Conservation (phyloP, 1,140 invertebrate species). For the Homalodisca vitripennis region DNA sequence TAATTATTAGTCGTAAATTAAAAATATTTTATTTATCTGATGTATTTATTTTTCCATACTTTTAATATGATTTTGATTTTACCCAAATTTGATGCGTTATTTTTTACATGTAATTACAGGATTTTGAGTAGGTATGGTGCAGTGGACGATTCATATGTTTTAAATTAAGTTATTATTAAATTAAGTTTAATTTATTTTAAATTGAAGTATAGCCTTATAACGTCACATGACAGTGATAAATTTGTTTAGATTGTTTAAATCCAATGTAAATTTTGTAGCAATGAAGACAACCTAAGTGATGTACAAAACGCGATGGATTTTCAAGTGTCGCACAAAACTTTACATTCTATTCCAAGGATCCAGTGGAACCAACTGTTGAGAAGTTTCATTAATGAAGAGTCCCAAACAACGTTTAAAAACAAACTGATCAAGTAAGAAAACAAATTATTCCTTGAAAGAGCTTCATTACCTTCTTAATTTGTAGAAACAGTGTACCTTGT, state of each 20-base stretch:
- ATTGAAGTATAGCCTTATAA: background rate
- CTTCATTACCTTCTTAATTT: background rate
- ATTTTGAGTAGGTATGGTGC: too few species aligned
- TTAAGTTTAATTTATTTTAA: background rate
- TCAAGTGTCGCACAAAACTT: background rate
- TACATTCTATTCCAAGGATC: background rate
- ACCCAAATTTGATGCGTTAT: background rate
- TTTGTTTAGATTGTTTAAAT: background rate
- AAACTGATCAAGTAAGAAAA: background rate
- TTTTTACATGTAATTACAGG: background rate
- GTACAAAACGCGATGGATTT: background rate
- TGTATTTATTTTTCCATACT: too few species aligned
- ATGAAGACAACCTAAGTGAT: background rate
- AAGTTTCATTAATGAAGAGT: background rate
- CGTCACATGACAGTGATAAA: background rate
- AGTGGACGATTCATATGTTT: too few species aligned
- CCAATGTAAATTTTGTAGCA: background rate
- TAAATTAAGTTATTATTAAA: too few species aligned
- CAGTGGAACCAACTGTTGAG: background rate
- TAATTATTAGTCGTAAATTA: too few species aligned
- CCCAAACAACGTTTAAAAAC: background rate
- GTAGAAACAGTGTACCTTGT: too few species aligned
- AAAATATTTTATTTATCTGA: too few species aligned
- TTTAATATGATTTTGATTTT: too few species aligned
- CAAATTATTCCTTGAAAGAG: background rate